A percentile compares a stretch with the other conserved stretches of the same genome.
These are phyloP conservation scores for Silurus lanzhouensis DNA, from an alignment of 2,797 vertebrate genomes.

Conservation along the genomic window DNA sequence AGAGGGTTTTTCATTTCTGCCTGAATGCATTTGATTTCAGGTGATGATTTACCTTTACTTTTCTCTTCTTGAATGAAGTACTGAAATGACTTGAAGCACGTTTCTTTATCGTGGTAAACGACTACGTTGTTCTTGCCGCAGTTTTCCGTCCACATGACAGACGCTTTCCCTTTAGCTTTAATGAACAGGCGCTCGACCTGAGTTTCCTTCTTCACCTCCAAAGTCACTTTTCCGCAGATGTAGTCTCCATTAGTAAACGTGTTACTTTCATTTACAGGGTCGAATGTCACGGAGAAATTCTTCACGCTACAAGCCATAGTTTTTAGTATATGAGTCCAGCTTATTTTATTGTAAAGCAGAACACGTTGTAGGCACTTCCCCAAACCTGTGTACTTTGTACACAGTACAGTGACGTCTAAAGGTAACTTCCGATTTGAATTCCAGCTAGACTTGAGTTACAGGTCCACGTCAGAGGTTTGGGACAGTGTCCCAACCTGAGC, in stretches of 20 bases:
- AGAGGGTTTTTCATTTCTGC: neutral
- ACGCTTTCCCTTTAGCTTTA: slow-evolving; percentile 70
- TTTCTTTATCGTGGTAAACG: slow-evolving; percentile 57
- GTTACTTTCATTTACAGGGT: slow-evolving; percentile 57
- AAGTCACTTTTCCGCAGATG: slow-evolving; percentile 60
- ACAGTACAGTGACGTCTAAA: too few species aligned
- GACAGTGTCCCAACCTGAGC: too few species aligned
- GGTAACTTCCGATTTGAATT: too few species aligned
- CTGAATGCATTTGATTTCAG: neutral
- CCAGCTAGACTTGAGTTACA: too few species aligned
- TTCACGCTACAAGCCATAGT: slow-evolving; percentile 61
- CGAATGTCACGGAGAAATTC: slow-evolving; percentile 49
- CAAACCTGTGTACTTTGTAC: too few species aligned
- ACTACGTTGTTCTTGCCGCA: neutral
- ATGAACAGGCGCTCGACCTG: slow-evolving; percentile 59
- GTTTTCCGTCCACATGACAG: slow-evolving; percentile 58
- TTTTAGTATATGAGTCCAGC: neutral
- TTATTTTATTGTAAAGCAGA: neutral
- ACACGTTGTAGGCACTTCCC: neutral
- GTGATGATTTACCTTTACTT: neutral
- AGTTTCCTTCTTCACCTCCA: slow-evolving; percentile 61
- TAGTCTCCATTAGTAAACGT: slow-evolving; percentile 62
- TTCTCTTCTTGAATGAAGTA: slow-evolving; percentile 47
- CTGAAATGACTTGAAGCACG: slow-evolving; percentile 65
- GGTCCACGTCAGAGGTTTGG: too few species aligned